Evolutionary conservation across 2,888 invertebrate species (phyloP), one percentile per base, ranked within the genome.

Genomic region (Seira musarum): DNA sequence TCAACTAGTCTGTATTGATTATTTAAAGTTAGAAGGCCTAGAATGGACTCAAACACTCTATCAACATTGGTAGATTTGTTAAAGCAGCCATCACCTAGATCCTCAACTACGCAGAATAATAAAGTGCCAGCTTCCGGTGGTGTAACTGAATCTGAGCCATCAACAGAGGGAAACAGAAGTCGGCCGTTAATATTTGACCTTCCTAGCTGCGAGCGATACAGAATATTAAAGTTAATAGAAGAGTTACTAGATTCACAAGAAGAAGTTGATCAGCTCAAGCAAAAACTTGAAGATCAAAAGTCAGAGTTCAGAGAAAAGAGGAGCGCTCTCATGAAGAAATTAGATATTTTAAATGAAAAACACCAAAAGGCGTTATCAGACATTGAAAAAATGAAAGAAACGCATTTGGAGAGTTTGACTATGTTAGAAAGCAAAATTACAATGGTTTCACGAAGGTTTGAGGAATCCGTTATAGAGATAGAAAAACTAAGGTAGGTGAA

Each of bases 201-300:
- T 8, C 15, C 80, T 5, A 57, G 66, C 8, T 66, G 80, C n/a
- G 85, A 85, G 61, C 80, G 85, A 40, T 40, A 83, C 60, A 53
- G 83, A 49, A 75, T 85, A 53, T 81, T 83, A 6, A 64, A 71
- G 22, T 46, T 85, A 19, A 76, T 85, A 25, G 65, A 49, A 15
- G 72, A 83, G 61, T 53, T 85, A 6, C 75, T 83, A 8, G 76
- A 83, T 10, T 24, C 83, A 5, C 77, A 84, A 67, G 83, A 83
- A 22, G 49, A 74, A 69, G 65, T 76, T 2, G 77, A 83, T 21
- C 49, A 60, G 40, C 67, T 85, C 1, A 64, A 69, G 57, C 22
- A 76, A 60, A 76, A 75, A 25, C 30, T 72, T 17, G 46, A 74
- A 13, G 71, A 73, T 13, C 40, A 70, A 57, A 64, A 66, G 46